These are phyloP conservation scores for Tadarida brasiliensis DNA, from an alignment of 2,797 vertebrate species.

Conservation along the genomic window DNA sequence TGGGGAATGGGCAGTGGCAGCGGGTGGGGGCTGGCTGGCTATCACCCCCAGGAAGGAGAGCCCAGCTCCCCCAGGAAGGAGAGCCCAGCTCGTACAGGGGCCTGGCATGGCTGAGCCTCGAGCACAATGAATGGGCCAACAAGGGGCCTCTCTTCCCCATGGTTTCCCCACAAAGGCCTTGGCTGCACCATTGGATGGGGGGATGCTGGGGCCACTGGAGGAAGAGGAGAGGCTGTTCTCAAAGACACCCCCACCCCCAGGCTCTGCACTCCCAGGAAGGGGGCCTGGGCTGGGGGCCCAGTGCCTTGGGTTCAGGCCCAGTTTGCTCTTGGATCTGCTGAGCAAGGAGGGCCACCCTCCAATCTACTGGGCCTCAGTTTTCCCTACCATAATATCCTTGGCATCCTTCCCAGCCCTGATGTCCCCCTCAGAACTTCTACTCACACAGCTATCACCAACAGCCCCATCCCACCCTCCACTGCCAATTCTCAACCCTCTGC, in stretches of 20 bases:
- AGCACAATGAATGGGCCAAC: conserved; percentile 72
- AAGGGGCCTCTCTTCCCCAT: conserved; percentile 79
- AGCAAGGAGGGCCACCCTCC: not conserved
- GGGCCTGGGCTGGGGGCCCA: not conserved
- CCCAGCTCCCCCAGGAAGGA: conserved; percentile 57
- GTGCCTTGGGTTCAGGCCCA: not conserved
- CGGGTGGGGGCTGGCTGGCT: conserved; percentile 27
- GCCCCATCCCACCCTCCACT: too few relatives aligned
- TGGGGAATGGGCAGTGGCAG: conserved; percentile 37
- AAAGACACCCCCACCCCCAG: not conserved
- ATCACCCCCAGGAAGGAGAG: conserved; percentile 72
- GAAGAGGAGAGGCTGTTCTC: not conserved
- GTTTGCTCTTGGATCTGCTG: not conserved
- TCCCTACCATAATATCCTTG: not conserved
- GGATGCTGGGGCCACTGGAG: not conserved
- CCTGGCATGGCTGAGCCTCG: conserved; percentile 78
- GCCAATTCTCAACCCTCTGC: not conserved
- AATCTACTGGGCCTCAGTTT: conserved; percentile 3
- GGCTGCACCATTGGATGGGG: not conserved
- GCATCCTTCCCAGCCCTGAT: not conserved
- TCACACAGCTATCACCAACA: not conserved
- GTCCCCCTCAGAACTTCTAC: not conserved
- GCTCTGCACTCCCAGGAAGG: conserved; percentile 30
- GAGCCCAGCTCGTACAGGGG: conserved; percentile 56
- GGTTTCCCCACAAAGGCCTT: conserved; percentile 73